A percentile compares a stretch with the other conserved stretches of the same genome.
Conservation (phyloP, 2,888 invertebrate species). For the Drosophila nr. medialis region DNA sequence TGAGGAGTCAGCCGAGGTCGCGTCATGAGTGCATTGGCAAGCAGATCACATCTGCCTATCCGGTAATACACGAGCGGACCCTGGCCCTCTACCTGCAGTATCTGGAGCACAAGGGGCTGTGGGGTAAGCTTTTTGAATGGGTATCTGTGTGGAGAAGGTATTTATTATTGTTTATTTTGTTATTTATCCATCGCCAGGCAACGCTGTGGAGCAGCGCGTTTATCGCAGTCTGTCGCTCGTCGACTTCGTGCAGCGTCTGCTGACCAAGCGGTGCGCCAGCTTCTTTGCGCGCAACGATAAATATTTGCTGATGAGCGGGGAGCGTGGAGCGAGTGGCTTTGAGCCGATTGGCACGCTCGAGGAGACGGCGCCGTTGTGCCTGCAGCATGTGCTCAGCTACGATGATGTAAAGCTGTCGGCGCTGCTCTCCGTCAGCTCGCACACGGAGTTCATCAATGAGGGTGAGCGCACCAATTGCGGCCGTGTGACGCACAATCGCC, state of each 20-base stretch:
- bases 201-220: constrained; percentile 49
- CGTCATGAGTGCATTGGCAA: constrained; percentile 70
- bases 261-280: constrained; percentile 86
- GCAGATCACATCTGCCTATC: constrained; percentile 87
- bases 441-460: constrained; percentile 86
- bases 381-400: constrained; percentile 86
- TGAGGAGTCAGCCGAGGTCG: constrained; percentile 71
- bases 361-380: constrained; percentile 85
- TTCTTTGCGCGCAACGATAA: constrained; percentile 85
- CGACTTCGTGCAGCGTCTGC: constrained; percentile 86
- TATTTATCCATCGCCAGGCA: constrained; percentile 34
- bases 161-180: not conserved
- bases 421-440: constrained; percentile 86
- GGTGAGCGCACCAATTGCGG: constrained; percentile 86
- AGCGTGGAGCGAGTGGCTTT: constrained; percentile 85
- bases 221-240: constrained; percentile 82
- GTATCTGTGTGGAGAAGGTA: not conserved
- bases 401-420: constrained; percentile 87
- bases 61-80: constrained; percentile 89
- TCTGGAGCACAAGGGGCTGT: constrained; percentile 87
- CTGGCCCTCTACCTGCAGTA: constrained; percentile 88
- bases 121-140: constrained; percentile 67
- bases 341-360: constrained; percentile 85
- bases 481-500: constrained; percentile 80
- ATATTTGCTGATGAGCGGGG: constrained; percentile 84